Evolutionary conservation across 2,888 invertebrate species (phyloP).

Genomic region (Glaucopsyche alexis): DNA sequence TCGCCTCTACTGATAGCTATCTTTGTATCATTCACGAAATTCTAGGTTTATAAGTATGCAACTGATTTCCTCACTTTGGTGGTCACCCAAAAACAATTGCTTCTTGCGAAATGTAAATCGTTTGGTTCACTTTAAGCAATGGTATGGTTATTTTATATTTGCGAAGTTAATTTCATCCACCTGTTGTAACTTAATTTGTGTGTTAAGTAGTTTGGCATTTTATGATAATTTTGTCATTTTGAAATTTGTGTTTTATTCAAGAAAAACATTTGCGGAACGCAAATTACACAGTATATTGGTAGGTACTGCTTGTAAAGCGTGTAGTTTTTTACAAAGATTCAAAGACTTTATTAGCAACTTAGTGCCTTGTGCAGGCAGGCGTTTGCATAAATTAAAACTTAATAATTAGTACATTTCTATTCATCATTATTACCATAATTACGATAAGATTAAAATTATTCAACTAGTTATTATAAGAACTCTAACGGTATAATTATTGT

Average conservation of each 20-base stretch:
- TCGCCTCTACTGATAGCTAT: not conserved
- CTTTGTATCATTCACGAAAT: slow-evolving; percentile 10
- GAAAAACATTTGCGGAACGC: not conserved
- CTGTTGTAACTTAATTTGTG: slow-evolving; percentile 31
- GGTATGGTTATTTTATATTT: slow-evolving; percentile 27
- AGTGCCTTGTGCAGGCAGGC: no score
- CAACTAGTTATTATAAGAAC: no score
- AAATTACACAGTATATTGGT: not conserved
- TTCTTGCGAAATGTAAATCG: slow-evolving; percentile 28
- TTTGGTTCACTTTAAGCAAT: slow-evolving; percentile 32
- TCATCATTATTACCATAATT: no score
- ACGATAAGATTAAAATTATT: no score
- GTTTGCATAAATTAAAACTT: no score
- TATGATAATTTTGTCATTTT: not conserved
- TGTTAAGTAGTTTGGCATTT: slow-evolving; percentile 9
- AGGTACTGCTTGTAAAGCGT: not conserved
- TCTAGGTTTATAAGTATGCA: slow-evolving; percentile 41
- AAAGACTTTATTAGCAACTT: no score
- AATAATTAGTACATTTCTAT: no score
- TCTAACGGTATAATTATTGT: no score
- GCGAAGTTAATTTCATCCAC: slow-evolving; percentile 10
- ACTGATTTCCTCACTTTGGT: slow-evolving; percentile 56
- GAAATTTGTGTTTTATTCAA: slow-evolving; percentile 29
- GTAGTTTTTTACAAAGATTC: no score
- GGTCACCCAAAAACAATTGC: slow-evolving; percentile 59